These are phyloP conservation scores for Felis chaus DNA, from an alignment of 2,113 vertebrate genomes.

Conservation along the genomic window DNA sequence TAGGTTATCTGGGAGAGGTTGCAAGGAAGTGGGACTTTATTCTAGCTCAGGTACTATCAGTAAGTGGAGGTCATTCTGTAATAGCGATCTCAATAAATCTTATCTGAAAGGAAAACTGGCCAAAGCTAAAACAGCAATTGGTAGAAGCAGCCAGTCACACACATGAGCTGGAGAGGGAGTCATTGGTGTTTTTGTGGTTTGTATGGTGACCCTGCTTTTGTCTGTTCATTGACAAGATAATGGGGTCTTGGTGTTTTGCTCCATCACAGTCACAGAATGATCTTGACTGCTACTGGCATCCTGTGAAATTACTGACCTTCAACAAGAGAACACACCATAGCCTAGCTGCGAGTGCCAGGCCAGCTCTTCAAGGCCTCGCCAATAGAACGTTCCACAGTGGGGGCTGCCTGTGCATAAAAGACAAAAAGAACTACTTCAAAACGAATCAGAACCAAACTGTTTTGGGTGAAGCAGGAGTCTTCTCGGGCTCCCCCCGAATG, in stretches of 20 bases:
- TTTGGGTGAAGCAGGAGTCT: not conserved
- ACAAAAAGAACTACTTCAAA: not conserved
- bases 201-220: not conserved
- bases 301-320: not conserved
- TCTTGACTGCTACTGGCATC: not conserved
- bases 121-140: not conserved
- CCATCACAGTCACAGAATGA: not conserved
- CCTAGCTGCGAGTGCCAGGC: not conserved
- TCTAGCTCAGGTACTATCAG: not conserved
- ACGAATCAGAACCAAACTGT: not conserved
- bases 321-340: not conserved
- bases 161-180: not conserved
- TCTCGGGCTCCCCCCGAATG: not conserved
- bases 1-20: not conserved
- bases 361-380: not conserved
- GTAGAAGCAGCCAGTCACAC: not conserved
- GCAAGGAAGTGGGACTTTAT: not conserved
- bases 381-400: not conserved
- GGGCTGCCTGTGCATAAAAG: not conserved
- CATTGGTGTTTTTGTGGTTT: not conserved
- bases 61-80: not conserved
- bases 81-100: not conserved
- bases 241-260: not conserved
- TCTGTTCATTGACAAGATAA: not conserved
- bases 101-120: not conserved